These are phyloP conservation scores for Platichthys stellatus DNA, from an alignment of 2,113 vertebrate species.

Conservation along the genomic window DNA sequence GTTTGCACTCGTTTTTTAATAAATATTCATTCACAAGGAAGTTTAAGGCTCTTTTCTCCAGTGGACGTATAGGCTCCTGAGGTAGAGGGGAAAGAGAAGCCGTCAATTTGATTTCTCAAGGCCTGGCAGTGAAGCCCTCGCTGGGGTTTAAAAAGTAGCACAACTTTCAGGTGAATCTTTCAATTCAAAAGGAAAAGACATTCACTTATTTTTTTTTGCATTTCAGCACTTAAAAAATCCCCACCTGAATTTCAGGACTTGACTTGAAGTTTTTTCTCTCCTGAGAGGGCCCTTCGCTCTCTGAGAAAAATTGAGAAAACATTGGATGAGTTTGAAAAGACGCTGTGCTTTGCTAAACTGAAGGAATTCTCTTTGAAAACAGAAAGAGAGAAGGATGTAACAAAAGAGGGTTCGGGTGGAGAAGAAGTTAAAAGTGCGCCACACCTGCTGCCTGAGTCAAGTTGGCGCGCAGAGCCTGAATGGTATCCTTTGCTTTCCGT, in stretches of 20 bases:
- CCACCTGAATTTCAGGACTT: slow-evolving; percentile 99
- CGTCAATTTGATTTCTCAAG: slow-evolving; percentile 18
- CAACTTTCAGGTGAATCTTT: background rate
- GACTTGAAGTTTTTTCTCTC: slow-evolving; percentile 99
- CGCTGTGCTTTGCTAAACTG: slow-evolving; percentile 13
- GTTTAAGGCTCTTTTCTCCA: slow-evolving; percentile 99
- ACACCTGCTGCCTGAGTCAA: slow-evolving; percentile 99
- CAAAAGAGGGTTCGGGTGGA: slow-evolving; percentile 67
- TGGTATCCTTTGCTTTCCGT: slow-evolving; percentile 99
- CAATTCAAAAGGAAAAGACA: slow-evolving; percentile 16
- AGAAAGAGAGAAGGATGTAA: slow-evolving; percentile 49
- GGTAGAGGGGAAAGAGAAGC: slow-evolving; percentile 44
- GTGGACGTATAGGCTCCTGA: slow-evolving; percentile 95
- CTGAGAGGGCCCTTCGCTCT: slow-evolving; percentile 95
- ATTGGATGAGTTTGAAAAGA: slow-evolving; percentile 43
- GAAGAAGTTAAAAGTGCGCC: slow-evolving; percentile 94
- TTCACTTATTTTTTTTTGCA: background rate
- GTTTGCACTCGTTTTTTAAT: slow-evolving; percentile 98
- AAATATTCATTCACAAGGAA: slow-evolving; percentile 99
- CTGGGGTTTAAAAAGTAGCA: slow-evolving; percentile 9
- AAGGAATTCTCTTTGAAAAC: slow-evolving; percentile 47
- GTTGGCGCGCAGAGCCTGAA: slow-evolving; percentile 99
- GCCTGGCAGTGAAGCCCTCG: background rate
- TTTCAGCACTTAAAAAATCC: slow-evolving; percentile 38
- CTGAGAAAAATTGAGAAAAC: slow-evolving; percentile 77